Conservation (phyloP, 2,113 vertebrate species). For the Collichthys lucidus region DNA sequence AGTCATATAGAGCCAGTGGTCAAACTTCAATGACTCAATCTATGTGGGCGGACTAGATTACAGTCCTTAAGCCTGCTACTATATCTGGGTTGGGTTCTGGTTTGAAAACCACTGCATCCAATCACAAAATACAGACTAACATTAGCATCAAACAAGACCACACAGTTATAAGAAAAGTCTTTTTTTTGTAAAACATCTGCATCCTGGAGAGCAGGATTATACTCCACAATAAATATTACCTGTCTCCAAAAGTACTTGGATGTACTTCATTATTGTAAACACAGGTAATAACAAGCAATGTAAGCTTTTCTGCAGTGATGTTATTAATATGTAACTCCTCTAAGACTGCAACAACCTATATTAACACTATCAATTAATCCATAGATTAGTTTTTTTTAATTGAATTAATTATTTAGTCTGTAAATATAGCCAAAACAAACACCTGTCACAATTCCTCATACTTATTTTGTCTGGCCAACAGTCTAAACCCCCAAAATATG, state of each 20-base stretch:
- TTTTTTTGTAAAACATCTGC: conserved; percentile 48
- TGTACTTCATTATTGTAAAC: not conserved
- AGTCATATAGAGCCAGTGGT: conserved; percentile 52
- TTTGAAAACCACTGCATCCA: conserved; percentile 70
- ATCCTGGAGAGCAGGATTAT: conserved; percentile 12
- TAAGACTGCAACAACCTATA: no score
- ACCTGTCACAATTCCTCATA: not conserved
- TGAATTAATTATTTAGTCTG: not conserved
- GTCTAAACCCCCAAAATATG: not conserved
- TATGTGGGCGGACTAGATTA: conserved; percentile 72
- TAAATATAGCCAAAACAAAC: not conserved
- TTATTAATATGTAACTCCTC: not conserved
- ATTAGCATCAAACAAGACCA: conserved; percentile 73
- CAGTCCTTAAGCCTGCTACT: conserved; percentile 53
- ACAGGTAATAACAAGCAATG: not conserved
- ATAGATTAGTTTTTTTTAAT: not conserved
- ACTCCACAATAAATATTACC: not conserved
- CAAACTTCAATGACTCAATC: conserved; percentile 73
- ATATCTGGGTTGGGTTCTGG: conserved; percentile 68
- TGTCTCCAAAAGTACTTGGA: not conserved
- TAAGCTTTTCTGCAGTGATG: not conserved
- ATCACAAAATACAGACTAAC: conserved; percentile 68
- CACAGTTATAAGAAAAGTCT: conserved; percentile 47
- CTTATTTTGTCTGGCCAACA: not conserved
- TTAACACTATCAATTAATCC: not conserved